Evolutionary conservation across 2,797 vertebrate genomes (phyloP).

Genomic region (Falco peregrinus): DNA sequence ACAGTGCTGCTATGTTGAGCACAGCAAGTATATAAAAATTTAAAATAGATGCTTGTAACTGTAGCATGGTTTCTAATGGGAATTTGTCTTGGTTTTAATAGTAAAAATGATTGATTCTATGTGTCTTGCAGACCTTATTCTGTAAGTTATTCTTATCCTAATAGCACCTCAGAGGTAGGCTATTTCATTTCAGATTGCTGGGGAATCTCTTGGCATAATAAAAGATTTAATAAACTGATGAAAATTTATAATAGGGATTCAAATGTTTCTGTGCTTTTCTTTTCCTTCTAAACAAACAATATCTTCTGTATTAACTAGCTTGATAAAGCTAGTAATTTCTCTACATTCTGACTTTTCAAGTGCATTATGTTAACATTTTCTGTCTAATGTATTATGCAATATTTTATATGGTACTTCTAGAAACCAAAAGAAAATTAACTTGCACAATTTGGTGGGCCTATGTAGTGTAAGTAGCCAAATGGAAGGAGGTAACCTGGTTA

Average conservation of each 20-base stretch:
- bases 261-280: conserved; percentile 3
- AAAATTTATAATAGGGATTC: conserved; percentile 29
- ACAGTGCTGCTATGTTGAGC: not conserved
- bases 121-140: conserved; percentile 35
- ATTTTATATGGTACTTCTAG: not conserved
- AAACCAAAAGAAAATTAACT: not conserved
- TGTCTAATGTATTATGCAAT: not conserved
- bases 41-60: conserved; percentile 53
- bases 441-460: not conserved
- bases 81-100: conserved; percentile 54
- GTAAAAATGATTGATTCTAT: conserved; percentile 62
- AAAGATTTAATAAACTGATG: conserved; percentile 39
- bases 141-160: conserved; percentile 61
- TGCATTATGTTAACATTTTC: not conserved
- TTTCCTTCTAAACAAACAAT: not conserved
- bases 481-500: not conserved
- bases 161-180: conserved; percentile 41
- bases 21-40: conserved; percentile 61
- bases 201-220: conserved; percentile 21
- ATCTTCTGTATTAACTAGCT: not conserved
- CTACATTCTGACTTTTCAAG: not conserved
- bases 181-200: conserved; percentile 34
- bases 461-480: not conserved
- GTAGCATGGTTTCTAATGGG: conserved; percentile 40
- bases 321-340: not conserved